phyloP scores from a whole-genome alignment of 1,140 invertebrate genomes.

The Drosophila punjabiensis region DNA sequence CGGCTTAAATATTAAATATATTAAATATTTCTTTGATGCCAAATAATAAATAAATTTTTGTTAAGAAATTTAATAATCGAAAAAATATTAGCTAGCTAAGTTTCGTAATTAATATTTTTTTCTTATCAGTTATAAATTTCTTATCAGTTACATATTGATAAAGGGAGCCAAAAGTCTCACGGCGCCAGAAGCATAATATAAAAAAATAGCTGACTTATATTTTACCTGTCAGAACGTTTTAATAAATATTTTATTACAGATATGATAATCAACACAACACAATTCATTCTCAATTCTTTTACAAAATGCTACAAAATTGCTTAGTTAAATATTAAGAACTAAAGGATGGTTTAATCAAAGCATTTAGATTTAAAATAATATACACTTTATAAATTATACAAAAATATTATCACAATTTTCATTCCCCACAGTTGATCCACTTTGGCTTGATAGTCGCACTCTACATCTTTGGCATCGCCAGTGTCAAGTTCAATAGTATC shows the following conservation, averaged over 20 bases:
- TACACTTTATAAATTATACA: neutral
- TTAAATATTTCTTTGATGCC: neutral
- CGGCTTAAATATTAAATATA: too few relatives aligned
- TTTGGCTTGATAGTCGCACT: slow-evolving; percentile 85
- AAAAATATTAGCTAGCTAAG: neutral
- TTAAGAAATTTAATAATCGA: neutral
- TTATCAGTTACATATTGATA: slow-evolving; percentile 31
- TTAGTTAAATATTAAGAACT: too few relatives aligned
- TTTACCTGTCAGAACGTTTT: slow-evolving; percentile 11
- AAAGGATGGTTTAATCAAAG: neutral
- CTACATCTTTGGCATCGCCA: slow-evolving; percentile 86
- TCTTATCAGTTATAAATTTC: slow-evolving; percentile 5
- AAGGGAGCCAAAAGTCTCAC: too few relatives aligned
- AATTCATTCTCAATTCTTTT: neutral
- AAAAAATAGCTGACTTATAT: neutral
- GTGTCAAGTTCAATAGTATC: slow-evolving; percentile 86
- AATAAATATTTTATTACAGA: neutral
- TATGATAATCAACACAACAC: neutral
- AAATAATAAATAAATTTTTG: neutral
- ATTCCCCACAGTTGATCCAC: slow-evolving; percentile 62
- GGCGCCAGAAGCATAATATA: neutral
- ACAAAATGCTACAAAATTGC: neutral
- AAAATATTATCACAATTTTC: neutral
- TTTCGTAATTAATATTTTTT: neutral
- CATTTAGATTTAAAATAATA: neutral